These are phyloP conservation scores for Macquaria australasica DNA, from an alignment of 2,113 vertebrate genomes.

Conservation along the genomic window DNA sequence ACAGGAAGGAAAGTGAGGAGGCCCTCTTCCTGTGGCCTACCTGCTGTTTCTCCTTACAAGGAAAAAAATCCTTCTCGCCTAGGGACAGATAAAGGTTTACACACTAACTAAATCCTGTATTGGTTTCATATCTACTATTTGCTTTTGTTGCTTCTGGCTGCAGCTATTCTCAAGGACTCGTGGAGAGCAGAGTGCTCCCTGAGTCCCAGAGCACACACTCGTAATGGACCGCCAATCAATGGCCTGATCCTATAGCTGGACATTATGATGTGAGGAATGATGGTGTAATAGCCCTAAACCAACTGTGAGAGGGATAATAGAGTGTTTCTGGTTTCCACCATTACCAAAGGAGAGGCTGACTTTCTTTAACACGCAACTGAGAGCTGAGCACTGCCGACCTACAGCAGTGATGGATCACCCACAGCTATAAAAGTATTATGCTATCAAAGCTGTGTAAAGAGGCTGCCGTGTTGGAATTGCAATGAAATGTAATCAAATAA, in stretches of 20 bases:
- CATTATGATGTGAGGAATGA: constrained; percentile 58
- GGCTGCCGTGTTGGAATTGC: background rate
- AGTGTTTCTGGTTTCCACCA: constrained; percentile 54
- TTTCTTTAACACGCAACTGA: constrained; percentile 10
- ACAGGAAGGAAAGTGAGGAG: constrained; percentile 23
- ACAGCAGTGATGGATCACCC: constrained; percentile 1
- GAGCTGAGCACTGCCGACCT: constrained; percentile 2
- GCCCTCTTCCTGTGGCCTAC: constrained; percentile 23
- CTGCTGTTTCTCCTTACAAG: constrained; percentile 38
- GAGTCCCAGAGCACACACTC: constrained; percentile 57
- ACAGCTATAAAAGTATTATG: background rate
- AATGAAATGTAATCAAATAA: constrained; percentile 13
- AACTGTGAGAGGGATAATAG: constrained; percentile 49
- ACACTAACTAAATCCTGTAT: constrained; percentile 49
- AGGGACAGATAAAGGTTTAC: constrained; percentile 71
- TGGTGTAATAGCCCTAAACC: constrained; percentile 23
- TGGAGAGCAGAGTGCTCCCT: constrained; percentile 60
- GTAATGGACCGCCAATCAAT: constrained; percentile 78
- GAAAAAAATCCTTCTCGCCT: constrained; percentile 39
- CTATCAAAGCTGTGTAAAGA: background rate
- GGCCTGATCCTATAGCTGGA: constrained; percentile 59
- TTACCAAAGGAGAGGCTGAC: constrained; percentile 25
- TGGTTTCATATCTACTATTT: constrained; percentile 62
- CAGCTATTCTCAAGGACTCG: constrained; percentile 64
- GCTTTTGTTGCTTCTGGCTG: constrained; percentile 46